Conservation (phyloP, 2,797 vertebrate species). For the Danio kyathit region DNA sequence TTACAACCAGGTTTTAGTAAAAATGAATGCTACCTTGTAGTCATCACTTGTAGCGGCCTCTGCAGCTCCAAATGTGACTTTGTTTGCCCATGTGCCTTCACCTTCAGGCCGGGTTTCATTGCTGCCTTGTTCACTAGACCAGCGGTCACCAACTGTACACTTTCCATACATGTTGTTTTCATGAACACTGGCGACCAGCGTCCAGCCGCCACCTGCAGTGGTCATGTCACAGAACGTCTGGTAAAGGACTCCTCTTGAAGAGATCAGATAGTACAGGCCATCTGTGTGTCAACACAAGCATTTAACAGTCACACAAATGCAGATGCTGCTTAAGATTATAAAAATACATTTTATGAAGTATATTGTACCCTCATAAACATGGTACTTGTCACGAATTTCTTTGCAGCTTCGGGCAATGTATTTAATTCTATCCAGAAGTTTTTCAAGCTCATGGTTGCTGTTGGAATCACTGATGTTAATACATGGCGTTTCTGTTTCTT, state of each 20-base stretch:
- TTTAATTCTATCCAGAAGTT: not conserved
- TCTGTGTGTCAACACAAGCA: conserved; percentile 14
- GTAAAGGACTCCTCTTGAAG: conserved; percentile 39
- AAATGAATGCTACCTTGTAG: no score
- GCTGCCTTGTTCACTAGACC: conserved; percentile 72
- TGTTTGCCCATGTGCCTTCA: conserved; percentile 53
- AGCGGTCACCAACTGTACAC: conserved; percentile 63
- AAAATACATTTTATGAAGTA: no score
- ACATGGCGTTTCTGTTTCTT: not conserved
- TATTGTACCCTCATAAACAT: conserved; percentile 5
- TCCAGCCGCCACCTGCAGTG: conserved; percentile 17
- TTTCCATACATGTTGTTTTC: conserved; percentile 69
- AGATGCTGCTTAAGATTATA: not conserved
- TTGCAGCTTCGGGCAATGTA: conserved; percentile 44
- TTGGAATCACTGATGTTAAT: not conserved
- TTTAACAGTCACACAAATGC: not conserved
- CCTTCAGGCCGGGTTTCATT: conserved; percentile 40
- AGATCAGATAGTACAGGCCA: conserved; percentile 47
- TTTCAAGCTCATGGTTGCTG: not conserved
- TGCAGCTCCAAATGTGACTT: conserved; percentile 34
- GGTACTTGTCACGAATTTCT: conserved; percentile 43
- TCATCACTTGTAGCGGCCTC: no score
- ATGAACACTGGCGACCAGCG: no score
- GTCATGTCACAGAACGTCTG: conserved; percentile 53
- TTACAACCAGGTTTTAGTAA: no score